Evolutionary conservation across 1,140 invertebrate species (phyloP), one percentile per base, ranked within the genome.

Genomic region (Orussus abietinus): DNA sequence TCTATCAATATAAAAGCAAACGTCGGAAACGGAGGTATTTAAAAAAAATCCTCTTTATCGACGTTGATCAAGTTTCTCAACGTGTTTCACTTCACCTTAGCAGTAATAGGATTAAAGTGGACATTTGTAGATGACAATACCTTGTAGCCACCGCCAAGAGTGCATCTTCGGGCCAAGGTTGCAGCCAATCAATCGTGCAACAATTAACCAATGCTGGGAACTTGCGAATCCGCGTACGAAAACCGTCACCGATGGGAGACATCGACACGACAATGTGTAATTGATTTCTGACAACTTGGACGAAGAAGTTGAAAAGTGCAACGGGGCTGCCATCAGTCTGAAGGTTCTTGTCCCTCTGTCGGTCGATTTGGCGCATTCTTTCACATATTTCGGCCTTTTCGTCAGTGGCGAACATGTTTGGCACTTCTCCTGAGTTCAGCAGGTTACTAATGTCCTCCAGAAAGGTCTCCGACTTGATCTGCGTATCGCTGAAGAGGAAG

Each of bases 101-200:
- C n/a, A n/a, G n/a, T n/a, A n/a, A n/a, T n/a, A n/a, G n/a, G n/a
- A n/a, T n/a, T n/a, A n/a, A n/a, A n/a, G n/a, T n/a, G n/a, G n/a
- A n/a, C n/a, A n/a, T n/a, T n/a, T n/a, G n/a, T n/a, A n/a, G n/a
- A n/a, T n/a, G n/a, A n/a, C n/a, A n/a, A n/a, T n/a, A n/a, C n/a
- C n/a, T n/a, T n/a, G n/a, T n/a, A 0, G 93, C 90, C 1, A 97
- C 92, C 19, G 91, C 92, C n/a, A 93, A 71, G 5, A 97, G 68
- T n/a, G 94, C 93, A 75, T 97, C 93, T 51, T 88, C 81, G 0
- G 94, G 93, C 95, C 95, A 98, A 26, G 89, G 77, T 78, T 88
- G 91, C 68, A 97, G 88, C 94, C 93, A 97, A 69, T 97, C 92
- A 46, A 97, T 95, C 0, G 92, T 96, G 61, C 94, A 97, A 60